Evolutionary conservation across 2,888 invertebrate genomes (phyloP).

Genomic region (Empis stercorea): DNA sequence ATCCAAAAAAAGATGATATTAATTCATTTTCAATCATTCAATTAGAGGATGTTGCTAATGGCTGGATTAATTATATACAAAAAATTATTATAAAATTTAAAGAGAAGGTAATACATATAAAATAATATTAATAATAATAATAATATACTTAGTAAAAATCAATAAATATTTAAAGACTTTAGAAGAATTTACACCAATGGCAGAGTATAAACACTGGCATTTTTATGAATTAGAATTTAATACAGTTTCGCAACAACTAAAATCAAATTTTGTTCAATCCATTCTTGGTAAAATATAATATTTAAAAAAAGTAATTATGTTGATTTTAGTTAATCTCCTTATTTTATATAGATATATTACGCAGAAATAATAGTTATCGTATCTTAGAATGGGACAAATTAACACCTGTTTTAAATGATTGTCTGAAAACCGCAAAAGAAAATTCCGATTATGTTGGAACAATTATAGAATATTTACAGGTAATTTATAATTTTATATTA

Average conservation of each 20-base stretch:
- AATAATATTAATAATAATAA: background rate
- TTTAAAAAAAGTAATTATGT: too few relatives aligned
- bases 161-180: background rate
- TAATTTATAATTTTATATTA: conserved; percentile 21
- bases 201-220: conserved; percentile 79
- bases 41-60: conserved; percentile 39
- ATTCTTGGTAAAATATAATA: conserved; percentile 23
- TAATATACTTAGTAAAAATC: too few relatives aligned
- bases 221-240: conserved; percentile 66
- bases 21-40: conserved; percentile 32
- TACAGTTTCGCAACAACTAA: conserved; percentile 67
- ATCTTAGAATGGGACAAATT: conserved; percentile 23
- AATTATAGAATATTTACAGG: conserved; percentile 36
- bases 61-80: conserved; percentile 40
- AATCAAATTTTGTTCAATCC: conserved; percentile 43
- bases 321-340: too few relatives aligned
- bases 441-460: conserved; percentile 34
- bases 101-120: conserved; percentile 20
- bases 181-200: conserved; percentile 63
- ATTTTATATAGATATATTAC: conserved; percentile 38
- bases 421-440: conserved; percentile 30
- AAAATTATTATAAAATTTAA: conserved; percentile 28
- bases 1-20: conserved; percentile 24
- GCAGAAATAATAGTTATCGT: conserved; percentile 16
- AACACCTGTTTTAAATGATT: conserved; percentile 17